Base-by-base conservation (phyloP, 2,113 vertebrate species). In the Cryptomyrus ogoouensis region DNA sequence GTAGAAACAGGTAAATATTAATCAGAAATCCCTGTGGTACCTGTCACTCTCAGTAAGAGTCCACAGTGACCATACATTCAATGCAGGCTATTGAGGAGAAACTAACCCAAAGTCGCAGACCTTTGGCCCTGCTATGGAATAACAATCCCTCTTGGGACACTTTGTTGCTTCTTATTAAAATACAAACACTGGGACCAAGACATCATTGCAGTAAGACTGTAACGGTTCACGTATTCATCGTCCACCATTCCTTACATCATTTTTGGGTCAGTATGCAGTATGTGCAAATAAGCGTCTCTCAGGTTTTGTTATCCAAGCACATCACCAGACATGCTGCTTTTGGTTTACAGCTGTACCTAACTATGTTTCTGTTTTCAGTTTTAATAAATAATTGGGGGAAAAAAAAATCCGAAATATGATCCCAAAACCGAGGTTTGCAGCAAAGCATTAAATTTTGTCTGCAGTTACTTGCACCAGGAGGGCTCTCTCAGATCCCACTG, bases 91-190 rank as follows among this genome's bases (percentile, higher is more conserved):
- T 70, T 87, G 15, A 90, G 21, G 47, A 53, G 62, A 89, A 31
- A 53, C 12, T 19, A 89, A 58, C 42, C 42, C 39, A 85, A 15
- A 6, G n/a, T 56, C 80, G 8, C 24, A 27, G 85, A n/a, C 8
- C 58, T 9, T 24, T 62, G 58, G 58, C 35, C 42, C 44, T 4
- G 52, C 39, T 53, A 31, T 19, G 17, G 53, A 70, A 39, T 19
- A 52, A 66, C 21, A 44, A 53, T 19, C 62, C 89, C 24, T 27
- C 2, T 24, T 62, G 84, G 88, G 62, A 46, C 88, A 52, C 56
- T 83, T 90, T 90, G 62, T 70, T 58, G 84, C 80, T 91, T 92
- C 90, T 88, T 90, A 92, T 89, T 90, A 87, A 92, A 91, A 91
- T 91, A 27, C 83, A 90, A 83, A 90, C 87, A 89, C 91, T 87